Conservation (phyloP, 2,888 invertebrate species). For the Ceriagrion tenellum region DNA sequence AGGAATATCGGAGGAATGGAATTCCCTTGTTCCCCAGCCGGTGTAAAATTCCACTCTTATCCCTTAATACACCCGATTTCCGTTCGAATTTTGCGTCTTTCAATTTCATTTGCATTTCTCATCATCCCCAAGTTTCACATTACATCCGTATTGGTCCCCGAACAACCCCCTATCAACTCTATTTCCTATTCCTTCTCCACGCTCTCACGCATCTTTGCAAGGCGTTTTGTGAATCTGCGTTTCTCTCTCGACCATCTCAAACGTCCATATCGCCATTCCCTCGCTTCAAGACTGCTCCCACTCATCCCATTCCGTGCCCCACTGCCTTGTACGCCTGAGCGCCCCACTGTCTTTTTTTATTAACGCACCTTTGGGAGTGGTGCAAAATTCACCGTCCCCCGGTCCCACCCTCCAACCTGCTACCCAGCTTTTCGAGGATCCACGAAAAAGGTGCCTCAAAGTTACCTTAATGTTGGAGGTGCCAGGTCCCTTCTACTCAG, state of each 20-base stretch:
- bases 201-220: not conserved
- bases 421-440: not conserved
- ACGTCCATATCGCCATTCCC: not conserved
- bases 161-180: not conserved
- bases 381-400: not conserved
- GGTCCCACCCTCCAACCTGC: too few relatives aligned
- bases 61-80: not conserved
- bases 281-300: not conserved
- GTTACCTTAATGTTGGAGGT: too few relatives aligned
- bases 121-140: not conserved
- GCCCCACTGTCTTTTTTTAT: not conserved
- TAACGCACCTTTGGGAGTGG: constrained; percentile 37
- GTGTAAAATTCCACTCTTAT: not conserved
- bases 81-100: not conserved
- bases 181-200: not conserved
- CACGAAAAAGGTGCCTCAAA: too few relatives aligned
- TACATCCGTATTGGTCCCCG: not conserved
- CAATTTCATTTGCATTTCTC: not conserved
- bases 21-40: not conserved
- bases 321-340: not conserved
- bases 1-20: not conserved
- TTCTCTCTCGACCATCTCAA: not conserved
- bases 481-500: too few relatives aligned
- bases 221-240: not conserved
- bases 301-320: not conserved